Conservation (phyloP, 1,140 invertebrate genomes). For the Drosophila pachea region DNA sequence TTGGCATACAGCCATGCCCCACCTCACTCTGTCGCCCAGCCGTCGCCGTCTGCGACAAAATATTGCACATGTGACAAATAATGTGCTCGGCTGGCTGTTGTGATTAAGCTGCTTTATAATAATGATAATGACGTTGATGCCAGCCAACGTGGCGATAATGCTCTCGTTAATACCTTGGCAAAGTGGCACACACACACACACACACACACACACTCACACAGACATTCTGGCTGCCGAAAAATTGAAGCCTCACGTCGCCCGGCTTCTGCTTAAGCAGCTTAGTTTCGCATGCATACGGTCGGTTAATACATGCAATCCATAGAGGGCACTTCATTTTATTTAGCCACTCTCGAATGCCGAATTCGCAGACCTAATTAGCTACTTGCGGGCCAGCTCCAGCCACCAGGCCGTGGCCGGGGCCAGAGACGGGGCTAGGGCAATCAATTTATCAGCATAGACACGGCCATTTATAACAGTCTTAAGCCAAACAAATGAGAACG, state of each 20-base stretch:
- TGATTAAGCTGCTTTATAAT: slow-evolving; percentile 40
- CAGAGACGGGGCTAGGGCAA: no score
- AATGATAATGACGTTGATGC: slow-evolving; percentile 34
- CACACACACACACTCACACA: background rate
- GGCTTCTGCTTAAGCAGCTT: slow-evolving; percentile 18
- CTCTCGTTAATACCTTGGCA: slow-evolving; percentile 20
- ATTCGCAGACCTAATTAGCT: slow-evolving; percentile 23
- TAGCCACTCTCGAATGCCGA: background rate
- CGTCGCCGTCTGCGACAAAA: background rate
- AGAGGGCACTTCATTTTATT: slow-evolving; percentile 3
- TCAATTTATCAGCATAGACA: background rate
- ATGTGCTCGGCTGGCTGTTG: slow-evolving; percentile 25
- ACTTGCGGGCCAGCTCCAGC: background rate
- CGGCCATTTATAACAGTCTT: background rate
- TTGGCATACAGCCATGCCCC: no score
- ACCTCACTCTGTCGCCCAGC: background rate
- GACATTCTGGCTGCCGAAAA: background rate
- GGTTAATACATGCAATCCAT: background rate
- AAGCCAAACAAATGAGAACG: no score
- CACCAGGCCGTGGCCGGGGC: background rate
- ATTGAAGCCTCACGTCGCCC: slow-evolving; percentile 12
- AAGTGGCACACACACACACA: background rate
- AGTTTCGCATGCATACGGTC: slow-evolving; percentile 4
- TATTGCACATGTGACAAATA: slow-evolving; percentile 32
- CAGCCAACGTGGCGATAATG: slow-evolving; percentile 26